A percentile compares a stretch with the other conserved stretches of the same genome.
Conservation (phyloP, 2,888 invertebrate genomes). For the Megamerina dolium region DNA sequence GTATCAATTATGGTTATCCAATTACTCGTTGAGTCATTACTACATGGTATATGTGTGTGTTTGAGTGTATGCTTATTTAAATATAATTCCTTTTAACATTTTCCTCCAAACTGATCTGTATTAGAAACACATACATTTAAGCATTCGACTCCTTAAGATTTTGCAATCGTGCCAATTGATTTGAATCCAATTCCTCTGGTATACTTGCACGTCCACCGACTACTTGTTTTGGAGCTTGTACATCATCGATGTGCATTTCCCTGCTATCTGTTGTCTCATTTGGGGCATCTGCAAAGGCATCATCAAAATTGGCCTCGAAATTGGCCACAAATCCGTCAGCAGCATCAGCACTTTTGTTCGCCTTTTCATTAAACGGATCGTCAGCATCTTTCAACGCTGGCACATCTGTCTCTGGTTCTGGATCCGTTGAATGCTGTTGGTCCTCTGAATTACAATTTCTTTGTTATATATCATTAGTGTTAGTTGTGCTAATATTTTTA, state of each 20-base stretch:
- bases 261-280: slow-evolving; percentile 17
- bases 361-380: slow-evolving; percentile 41
- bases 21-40: too few relatives aligned
- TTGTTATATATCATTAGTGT: too few relatives aligned
- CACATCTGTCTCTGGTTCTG: slow-evolving; percentile 32
- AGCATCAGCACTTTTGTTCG: slow-evolving; percentile 17
- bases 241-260: slow-evolving; percentile 23
- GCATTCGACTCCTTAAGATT: slow-evolving; percentile 88
- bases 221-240: slow-evolving; percentile 58
- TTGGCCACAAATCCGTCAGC: slow-evolving; percentile 43
- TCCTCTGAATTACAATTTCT: too few relatives aligned
- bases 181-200: slow-evolving; percentile 83
- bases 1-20: too few relatives aligned
- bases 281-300: slow-evolving; percentile 47
- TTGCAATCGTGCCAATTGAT: slow-evolving; percentile 80
- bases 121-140: slow-evolving; percentile 50
- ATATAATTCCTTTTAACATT: too few relatives aligned
- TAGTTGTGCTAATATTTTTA: slow-evolving; percentile 22
- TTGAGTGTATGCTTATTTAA: too few relatives aligned
- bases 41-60: too few relatives aligned
- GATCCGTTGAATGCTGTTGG: slow-evolving; percentile 31
- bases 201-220: slow-evolving; percentile 76
- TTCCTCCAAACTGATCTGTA: too few relatives aligned
- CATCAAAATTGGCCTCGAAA: slow-evolving; percentile 49
- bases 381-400: slow-evolving; percentile 35